These are phyloP conservation scores for Capreolus pygargus DNA, from an alignment of 2,113 vertebrate genomes.

Conservation along the genomic window DNA sequence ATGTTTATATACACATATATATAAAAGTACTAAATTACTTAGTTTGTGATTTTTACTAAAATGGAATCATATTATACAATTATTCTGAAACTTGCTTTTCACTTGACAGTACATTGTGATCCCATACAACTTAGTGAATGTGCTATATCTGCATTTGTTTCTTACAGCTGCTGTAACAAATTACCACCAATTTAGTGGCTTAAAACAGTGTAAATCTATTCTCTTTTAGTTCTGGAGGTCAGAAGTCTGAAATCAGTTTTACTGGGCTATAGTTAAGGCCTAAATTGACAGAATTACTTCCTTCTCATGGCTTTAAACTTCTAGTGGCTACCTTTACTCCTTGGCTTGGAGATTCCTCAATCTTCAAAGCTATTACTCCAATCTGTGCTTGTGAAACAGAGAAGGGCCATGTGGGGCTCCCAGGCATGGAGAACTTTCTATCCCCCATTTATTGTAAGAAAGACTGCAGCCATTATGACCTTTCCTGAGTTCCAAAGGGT, in stretches of 20 bases:
- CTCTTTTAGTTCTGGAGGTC: neutral
- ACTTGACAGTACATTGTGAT: neutral
- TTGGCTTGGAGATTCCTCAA: neutral
- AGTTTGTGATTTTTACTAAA: neutral
- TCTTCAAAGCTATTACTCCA: neutral
- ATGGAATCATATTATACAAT: neutral
- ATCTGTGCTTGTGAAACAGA: neutral
- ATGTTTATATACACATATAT: too few relatives aligned
- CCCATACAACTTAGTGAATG: neutral
- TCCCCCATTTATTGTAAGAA: neutral
- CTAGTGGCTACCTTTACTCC: neutral
- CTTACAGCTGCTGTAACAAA: neutral
- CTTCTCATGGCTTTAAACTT: neutral
- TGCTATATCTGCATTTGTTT: neutral
- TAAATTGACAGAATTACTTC: neutral
- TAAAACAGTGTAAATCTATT: neutral
- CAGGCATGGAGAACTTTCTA: neutral
- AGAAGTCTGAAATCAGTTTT: neutral
- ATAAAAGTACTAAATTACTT: neutral
- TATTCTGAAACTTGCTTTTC: neutral
- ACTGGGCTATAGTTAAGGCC: neutral
- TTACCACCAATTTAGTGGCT: neutral
- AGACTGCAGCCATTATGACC: neutral
- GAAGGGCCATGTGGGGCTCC: neutral
- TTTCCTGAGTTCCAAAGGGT: neutral